These are phyloP conservation scores for Lonchura striata DNA, from an alignment of 2,113 vertebrate species.

Conservation along the genomic window DNA sequence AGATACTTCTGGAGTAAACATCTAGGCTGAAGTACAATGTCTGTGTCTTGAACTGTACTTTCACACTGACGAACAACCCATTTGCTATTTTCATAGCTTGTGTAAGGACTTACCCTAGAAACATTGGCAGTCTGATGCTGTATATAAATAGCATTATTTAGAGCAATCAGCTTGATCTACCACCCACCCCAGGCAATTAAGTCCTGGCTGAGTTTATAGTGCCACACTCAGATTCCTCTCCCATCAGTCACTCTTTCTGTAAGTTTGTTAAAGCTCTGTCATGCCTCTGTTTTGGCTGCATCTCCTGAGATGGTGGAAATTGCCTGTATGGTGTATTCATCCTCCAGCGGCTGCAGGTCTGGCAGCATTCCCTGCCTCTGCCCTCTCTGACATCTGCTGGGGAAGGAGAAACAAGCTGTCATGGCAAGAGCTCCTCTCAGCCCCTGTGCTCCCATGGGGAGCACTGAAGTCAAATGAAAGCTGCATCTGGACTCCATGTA, in stretches of 20 bases:
- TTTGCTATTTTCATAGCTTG: not conserved
- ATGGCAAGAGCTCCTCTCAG: not conserved
- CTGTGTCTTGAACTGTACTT: not conserved
- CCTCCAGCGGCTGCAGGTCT: not conserved
- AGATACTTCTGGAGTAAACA: not conserved
- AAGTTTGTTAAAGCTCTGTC: not conserved
- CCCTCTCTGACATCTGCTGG: not conserved
- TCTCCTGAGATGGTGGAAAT: not conserved
- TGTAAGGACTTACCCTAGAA: not conserved
- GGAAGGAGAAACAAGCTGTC: not conserved
- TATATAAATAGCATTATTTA: not conserved
- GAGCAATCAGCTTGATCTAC: not conserved
- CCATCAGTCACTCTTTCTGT: accelerated
- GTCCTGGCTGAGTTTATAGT: not conserved
- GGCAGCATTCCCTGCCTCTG: not conserved
- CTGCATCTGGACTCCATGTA: not conserved
- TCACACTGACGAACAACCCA: not conserved
- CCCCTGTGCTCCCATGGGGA: accelerated
- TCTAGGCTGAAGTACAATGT: not conserved
- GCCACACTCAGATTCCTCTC: not conserved
- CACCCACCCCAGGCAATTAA: not conserved
- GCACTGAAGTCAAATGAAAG: not conserved
- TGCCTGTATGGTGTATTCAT: accelerated
- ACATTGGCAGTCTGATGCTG: not conserved
- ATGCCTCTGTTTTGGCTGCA: accelerated